These are phyloP conservation scores for Sus cebifrons DNA, from an alignment of 2,797 vertebrate species.

Conservation along the genomic window DNA sequence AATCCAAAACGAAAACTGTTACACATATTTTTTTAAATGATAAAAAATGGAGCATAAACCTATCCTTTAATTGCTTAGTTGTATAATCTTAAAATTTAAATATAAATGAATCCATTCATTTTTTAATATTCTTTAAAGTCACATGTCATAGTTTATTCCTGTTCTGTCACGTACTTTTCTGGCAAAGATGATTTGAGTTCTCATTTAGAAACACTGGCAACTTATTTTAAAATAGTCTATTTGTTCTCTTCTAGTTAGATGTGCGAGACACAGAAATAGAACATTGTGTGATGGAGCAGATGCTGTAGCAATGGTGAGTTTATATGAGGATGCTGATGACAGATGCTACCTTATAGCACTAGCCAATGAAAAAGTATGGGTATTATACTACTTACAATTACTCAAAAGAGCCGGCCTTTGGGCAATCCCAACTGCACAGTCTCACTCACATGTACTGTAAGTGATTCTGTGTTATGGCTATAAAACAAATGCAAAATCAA, in stretches of 20 bases:
- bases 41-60: background rate
- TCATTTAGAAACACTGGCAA: constrained; percentile 78
- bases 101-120: background rate
- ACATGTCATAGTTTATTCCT: constrained; percentile 60
- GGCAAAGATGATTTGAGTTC: constrained; percentile 60
- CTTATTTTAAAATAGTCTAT: constrained; percentile 81
- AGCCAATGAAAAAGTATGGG: constrained; percentile 86
- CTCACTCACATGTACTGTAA: constrained; percentile 65
- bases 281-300: constrained; percentile 87
- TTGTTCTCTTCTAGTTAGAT: constrained; percentile 82
- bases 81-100: background rate
- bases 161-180: constrained; percentile 63
- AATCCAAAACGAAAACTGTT: constrained; percentile 26
- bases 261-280: constrained; percentile 78
- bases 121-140: constrained; percentile 9
- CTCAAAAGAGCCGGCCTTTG: constrained; percentile 71
- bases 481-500: constrained; percentile 7
- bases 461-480: constrained; percentile 60
- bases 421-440: constrained; percentile 73
- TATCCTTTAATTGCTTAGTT: background rate
- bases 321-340: constrained; percentile 87
- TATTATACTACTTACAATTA: constrained; percentile 84
- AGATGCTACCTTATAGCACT: constrained; percentile 87
- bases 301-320: constrained; percentile 88
- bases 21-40: background rate